Evolutionary conservation across 2,888 invertebrate genomes (phyloP), one percentile per base, ranked within the genome.

Genomic region (Acholoe squamosa): DNA sequence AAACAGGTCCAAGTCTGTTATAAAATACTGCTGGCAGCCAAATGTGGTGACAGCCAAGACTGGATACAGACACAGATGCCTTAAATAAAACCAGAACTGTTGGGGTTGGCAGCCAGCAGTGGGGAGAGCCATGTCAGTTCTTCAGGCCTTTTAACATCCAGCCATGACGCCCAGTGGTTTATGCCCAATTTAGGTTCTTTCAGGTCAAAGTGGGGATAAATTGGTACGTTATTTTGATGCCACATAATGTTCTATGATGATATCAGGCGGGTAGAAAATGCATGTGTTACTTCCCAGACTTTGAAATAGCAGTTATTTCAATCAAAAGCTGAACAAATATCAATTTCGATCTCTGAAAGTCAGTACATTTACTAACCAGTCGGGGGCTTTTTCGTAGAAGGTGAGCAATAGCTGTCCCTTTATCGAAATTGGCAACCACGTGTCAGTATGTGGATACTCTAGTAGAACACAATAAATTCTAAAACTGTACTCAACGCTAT

Each of bases 21-120:
- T 61, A 3, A 14, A 61, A 61, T 61, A 61, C 22, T 7, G 16
- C 0, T 28, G 28, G 28, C 14, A 28, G 71, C 71, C 71, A 71
- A 71, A 25, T 28, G 71, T 31, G 28, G 31, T 28, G 71, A 71
- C 28, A 71, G 71, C 71, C 71, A 71, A 71, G 71, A 28, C 71
- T 71, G n/a, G 28, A 71, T 71, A 71, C 71, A 25, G 28, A 5
- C 71, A 71, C 14, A 71, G 28, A 14, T 3, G 14, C 71, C 31
- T 28, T 25, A 71, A 71, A 71, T 71, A 71, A 25, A 71, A 71
- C 71, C 14, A 14, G 71, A 28, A 19, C 31, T 71, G 71, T 71
- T 25, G 71, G 31, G 28, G 31, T 71, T 71, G 71, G 71, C 71
- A 71, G 31, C 28, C 31, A 28, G 28, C 14, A n/a, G 61, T n/a